phyloP scores from a whole-genome alignment of 2,888 invertebrate species.

The Cosmia trapezina region DNA sequence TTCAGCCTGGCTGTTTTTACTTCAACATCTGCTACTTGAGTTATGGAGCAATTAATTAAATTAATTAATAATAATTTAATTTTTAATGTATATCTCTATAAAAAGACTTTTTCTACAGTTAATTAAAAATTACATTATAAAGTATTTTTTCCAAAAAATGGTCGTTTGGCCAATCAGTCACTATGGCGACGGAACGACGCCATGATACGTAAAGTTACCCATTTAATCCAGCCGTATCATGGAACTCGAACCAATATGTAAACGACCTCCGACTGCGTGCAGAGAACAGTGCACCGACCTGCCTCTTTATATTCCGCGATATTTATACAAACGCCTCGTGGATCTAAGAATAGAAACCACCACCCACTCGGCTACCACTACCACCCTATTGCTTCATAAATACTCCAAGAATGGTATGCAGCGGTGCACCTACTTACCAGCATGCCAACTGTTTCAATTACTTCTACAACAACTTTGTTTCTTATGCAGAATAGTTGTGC shows the following conservation, averaged over 20 bases:
- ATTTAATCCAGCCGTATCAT: not conserved
- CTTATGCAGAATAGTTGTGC: not conserved
- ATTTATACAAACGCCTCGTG: not conserved
- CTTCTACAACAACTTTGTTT: not conserved
- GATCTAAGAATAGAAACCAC: slow-evolving; percentile 21
- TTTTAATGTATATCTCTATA: too few relatives aligned
- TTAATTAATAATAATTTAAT: too few relatives aligned
- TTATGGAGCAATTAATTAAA: too few relatives aligned
- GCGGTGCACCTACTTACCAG: not conserved
- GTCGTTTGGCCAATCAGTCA: too few relatives aligned
- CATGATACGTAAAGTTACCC: not conserved
- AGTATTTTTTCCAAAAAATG: too few relatives aligned
- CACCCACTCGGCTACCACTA: not conserved
- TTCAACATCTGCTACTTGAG: too few relatives aligned
- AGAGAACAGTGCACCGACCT: slow-evolving; percentile 13
- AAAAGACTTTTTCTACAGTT: too few relatives aligned
- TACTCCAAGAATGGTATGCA: not conserved
- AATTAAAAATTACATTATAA: too few relatives aligned
- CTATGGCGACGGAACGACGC: too few relatives aligned
- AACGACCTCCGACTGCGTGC: slow-evolving; percentile 2
- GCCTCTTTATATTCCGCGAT: not conserved
- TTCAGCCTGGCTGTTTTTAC: too few relatives aligned
- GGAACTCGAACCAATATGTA: not conserved
- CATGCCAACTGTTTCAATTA: not conserved
- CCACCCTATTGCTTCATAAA: slow-evolving; percentile 18